phyloP scores from a whole-genome alignment of 2,888 invertebrate species.

The Hemaris fuciformis region DNA sequence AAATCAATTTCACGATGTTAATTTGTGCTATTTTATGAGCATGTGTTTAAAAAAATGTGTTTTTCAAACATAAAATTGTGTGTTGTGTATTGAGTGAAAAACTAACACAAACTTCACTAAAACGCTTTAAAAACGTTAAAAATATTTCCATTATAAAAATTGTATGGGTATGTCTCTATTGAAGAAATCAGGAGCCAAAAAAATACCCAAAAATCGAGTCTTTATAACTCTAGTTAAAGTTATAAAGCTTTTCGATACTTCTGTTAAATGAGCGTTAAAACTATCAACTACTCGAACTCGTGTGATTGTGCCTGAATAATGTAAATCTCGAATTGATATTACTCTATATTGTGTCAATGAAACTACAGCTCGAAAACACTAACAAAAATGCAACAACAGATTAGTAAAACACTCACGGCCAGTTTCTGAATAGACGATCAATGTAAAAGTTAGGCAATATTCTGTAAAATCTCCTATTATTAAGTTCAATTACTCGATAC shows the following conservation, averaged over 20 bases:
- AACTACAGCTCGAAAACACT: not conserved
- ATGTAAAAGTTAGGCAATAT: too few species aligned
- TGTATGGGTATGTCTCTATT: not conserved
- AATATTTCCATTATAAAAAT: not conserved
- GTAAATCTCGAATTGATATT: not conserved
- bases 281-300: not conserved
- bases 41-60: slow-evolving; percentile 3
- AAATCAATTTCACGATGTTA: slow-evolving; percentile 48
- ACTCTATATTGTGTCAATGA: not conserved
- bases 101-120: not conserved
- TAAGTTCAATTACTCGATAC: too few species aligned
- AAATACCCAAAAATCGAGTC: not conserved
- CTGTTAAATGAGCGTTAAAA: not conserved
- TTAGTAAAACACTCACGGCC: too few species aligned
- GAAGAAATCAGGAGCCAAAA: not conserved
- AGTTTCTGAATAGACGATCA: too few species aligned
- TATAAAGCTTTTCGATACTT: not conserved
- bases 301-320: not conserved
- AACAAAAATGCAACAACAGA: not conserved
- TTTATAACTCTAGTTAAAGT: not conserved
- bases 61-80: not conserved
- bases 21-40: slow-evolving; percentile 29
- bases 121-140: not conserved
- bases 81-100: not conserved
- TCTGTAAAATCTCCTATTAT: too few species aligned